Base-by-base conservation (phyloP, 2,797 vertebrate species). In the Chaetodon trifasciatus region DNA sequence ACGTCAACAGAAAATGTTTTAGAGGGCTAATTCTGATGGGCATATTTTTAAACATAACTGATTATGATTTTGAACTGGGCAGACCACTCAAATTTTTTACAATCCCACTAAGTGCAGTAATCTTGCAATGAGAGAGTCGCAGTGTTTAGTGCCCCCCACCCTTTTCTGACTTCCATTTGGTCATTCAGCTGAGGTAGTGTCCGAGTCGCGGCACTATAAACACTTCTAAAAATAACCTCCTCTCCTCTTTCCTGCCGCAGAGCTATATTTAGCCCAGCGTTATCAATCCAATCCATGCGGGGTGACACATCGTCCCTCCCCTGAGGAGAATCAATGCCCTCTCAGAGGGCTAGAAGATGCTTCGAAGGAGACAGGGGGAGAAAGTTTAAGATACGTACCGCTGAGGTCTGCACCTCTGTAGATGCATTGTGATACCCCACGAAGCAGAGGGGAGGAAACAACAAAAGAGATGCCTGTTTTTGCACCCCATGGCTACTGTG, bases 191-290 rank as follows among this genome's bases (percentile, higher is more conserved):
- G 76, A 88, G 85, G 87, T 85, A 67, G 76, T 70, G 88, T 90
- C 86, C 86, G 52, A 89, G 71, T 82, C 83, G 21, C 21, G 19
- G 88, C 85, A 78, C 81, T 72, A 93, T 93, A 94, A 95, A 94
- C 92, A 92, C 76, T 82, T 93, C 94, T 93, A 93, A 94, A 95
- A 95, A 96, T 96, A 96, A 81, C 87, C 84, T 61, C 68, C 56
- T 77, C 79, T 67, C 46, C 79, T 84, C 75, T 91, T 91, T 93
- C 90, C 90, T 91, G 93, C 90, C 74, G 92, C 93, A 92, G 91
- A 89, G 89, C 91, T 96, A 95, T 93, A 90, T 96, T 93, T 95
- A 95, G 94, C 85, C 85, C 76, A 2, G 15, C 76, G 75, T 95
- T 95, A 95, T 96, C 93, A 93, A 94, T 95, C 88, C 91, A 84